These are phyloP conservation scores for Heliocidaris erythrogramma DNA, from an alignment of 35 echinoderm and acorn worm genomes.

Conservation along the genomic window DNA sequence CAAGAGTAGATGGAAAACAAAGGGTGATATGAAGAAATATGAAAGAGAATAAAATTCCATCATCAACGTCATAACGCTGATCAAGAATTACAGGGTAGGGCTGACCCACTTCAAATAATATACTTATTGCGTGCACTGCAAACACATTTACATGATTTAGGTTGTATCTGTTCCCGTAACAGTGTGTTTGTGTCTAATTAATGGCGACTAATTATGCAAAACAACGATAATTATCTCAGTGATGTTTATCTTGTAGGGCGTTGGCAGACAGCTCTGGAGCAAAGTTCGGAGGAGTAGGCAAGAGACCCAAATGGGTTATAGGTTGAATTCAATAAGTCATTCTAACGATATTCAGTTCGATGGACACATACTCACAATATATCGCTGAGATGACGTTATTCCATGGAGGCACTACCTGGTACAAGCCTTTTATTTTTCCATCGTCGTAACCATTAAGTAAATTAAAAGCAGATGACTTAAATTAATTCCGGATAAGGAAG, in stretches of 20 bases:
- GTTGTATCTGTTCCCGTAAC: background rate
- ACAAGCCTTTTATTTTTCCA: background rate
- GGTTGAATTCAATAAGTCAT: background rate
- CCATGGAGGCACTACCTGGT: background rate
- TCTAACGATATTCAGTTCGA: background rate
- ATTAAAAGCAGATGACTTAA: background rate
- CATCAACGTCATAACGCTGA: background rate
- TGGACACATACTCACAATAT: background rate
- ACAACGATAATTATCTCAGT: background rate
- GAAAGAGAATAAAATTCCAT: background rate
- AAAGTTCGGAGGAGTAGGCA: background rate
- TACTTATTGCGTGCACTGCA: background rate
- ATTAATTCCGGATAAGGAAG: background rate
- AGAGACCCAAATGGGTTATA: background rate
- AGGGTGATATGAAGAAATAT: background rate
- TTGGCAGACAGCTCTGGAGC: background rate
- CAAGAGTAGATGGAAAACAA: no score
- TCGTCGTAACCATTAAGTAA: background rate
- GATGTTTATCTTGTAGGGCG: background rate
- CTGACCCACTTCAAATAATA: background rate
- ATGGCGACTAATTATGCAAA: background rate
- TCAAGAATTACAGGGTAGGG: background rate
- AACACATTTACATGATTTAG: background rate
- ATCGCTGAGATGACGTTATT: background rate
- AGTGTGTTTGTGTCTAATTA: constrained; percentile 18